Evolutionary conservation across 2,888 invertebrate genomes (phyloP).

Genomic region (Callyntrura sp.): DNA sequence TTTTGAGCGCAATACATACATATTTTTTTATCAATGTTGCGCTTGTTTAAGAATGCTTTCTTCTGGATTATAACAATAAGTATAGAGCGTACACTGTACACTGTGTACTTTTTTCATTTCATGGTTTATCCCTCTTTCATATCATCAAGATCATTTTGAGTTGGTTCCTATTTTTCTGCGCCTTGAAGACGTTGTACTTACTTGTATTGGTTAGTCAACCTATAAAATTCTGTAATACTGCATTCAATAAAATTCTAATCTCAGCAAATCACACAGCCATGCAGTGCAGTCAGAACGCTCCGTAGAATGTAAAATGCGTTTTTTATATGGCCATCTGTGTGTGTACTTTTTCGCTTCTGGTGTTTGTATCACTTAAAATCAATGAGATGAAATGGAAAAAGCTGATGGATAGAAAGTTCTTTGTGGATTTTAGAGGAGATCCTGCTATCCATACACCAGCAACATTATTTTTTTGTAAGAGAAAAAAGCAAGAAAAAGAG

Average conservation of each 20-base stretch:
- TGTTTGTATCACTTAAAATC: conserved; percentile 74
- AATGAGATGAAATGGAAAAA: conserved; percentile 74
- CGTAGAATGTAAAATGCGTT: conserved; percentile 9
- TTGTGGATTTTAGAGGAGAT: conserved; percentile 40
- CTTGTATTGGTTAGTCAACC: background rate
- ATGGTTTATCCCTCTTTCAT: conserved; percentile 15
- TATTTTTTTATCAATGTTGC: background rate
- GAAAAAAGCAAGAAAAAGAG: conserved; percentile 3
- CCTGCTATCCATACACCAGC: background rate
- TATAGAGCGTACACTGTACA: background rate
- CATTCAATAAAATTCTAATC: conserved; percentile 72
- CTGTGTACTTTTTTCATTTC: conserved; percentile 13
- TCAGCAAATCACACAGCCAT: conserved; percentile 57
- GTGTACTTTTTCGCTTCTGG: conserved; percentile 55
- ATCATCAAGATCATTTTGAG: conserved; percentile 15
- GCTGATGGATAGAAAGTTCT: conserved; percentile 68
- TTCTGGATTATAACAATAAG: background rate
- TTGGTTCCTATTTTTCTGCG: background rate
- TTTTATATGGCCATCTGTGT: conserved; percentile 13
- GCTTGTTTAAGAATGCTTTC: background rate
- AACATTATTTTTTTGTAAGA: background rate
- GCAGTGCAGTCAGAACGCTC: background rate
- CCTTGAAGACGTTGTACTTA: background rate
- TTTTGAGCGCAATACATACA: background rate
- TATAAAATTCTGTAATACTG: background rate